Conservation (phyloP, 2,888 invertebrate species). For the Horisme vitalbata region DNA sequence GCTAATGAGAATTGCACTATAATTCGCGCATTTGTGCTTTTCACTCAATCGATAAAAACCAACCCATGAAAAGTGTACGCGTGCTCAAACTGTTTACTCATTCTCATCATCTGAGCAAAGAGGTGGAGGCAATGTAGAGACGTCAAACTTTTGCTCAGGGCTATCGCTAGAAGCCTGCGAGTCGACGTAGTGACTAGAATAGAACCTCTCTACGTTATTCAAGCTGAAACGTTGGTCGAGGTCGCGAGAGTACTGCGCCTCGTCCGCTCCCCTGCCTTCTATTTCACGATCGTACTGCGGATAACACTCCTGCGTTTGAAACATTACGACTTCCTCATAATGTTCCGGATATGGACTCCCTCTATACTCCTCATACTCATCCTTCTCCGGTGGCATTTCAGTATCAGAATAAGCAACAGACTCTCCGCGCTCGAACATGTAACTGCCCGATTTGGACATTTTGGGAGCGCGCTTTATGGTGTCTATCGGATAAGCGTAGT, state of each 20-base stretch:
- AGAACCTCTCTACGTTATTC: conserved; percentile 74
- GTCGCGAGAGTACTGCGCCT: conserved; percentile 63
- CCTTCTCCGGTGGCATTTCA: conserved; percentile 69
- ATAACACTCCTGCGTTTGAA: conserved; percentile 75
- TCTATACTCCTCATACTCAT: conserved; percentile 72
- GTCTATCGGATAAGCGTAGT: conserved; percentile 77
- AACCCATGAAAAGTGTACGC: conserved; percentile 18
- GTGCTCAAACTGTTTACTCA: conserved; percentile 54
- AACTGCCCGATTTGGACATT: conserved; percentile 67
- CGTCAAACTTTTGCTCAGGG: conserved; percentile 89
- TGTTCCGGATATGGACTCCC: conserved; percentile 76
- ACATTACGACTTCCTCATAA: conserved; percentile 71
- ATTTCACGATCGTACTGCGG: conserved; percentile 70
- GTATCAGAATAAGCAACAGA: conserved; percentile 74
- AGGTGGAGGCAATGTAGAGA: conserved; percentile 90
- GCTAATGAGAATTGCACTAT: conserved; percentile 25
- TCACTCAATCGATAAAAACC: conserved; percentile 1
- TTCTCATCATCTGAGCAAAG: conserved; percentile 89
- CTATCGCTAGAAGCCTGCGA: conserved; percentile 85
- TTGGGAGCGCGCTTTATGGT: conserved; percentile 79
- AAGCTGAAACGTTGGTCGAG: conserved; percentile 76
- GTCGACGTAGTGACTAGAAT: conserved; percentile 81
- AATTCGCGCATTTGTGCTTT: conserved; percentile 9
- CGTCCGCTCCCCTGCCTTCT: conserved; percentile 47
- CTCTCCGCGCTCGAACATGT: conserved; percentile 70